Base-by-base conservation (phyloP, 2,888 invertebrate genomes). In the Epistrophe eligans region DNA sequence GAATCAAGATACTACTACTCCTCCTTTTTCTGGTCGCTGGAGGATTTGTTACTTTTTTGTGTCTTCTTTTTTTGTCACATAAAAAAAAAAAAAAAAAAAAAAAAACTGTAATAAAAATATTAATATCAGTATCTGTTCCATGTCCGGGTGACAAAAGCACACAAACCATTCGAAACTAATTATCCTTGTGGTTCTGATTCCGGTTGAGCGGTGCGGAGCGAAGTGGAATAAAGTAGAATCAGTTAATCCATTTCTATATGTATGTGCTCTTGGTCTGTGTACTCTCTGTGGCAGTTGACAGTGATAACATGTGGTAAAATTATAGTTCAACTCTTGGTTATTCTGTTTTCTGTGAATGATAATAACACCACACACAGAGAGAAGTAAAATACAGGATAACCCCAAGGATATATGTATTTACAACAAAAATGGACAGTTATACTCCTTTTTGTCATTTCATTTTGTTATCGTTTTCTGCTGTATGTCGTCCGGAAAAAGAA, bases 131-230 rank as follows among this genome's bases (percentile, higher is more conserved):
- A 82, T 82, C 82, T 85, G 85, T 70, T 67, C 24, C 71, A 67
- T 72, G 77, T 73, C 45, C 45, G 28, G 60, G 60, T 62, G 84
- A 85, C 84, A 84, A 82, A 77, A 74, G 55, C 82, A 82, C 64
- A 73, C 70, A 82, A 77, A 58, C 73, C 85, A 82, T 85, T 85
- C 73, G 77, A 70, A 82, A 74, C 85, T 82, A 85, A 85, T 85
- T 85, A 85, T 74, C 82, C 64, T 48, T 77, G 77, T 17, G 66
- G 77, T 72, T 48, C 40, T 24, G 67, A 13, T 17, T 40, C 60
- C 60, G 50, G 17, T 13, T 10, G 4, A 24, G n/a, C 10, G 15
- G 9, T 35, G 13, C 32, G 19, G 24, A 24, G 43, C 5, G 6
- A n/a, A n/a, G 6, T 10, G 43, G n/a, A 35, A n/a, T 8, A 57